phyloP scores from a whole-genome alignment of 2,113 vertebrate genomes.

The Hyperoodon ampullatus region DNA sequence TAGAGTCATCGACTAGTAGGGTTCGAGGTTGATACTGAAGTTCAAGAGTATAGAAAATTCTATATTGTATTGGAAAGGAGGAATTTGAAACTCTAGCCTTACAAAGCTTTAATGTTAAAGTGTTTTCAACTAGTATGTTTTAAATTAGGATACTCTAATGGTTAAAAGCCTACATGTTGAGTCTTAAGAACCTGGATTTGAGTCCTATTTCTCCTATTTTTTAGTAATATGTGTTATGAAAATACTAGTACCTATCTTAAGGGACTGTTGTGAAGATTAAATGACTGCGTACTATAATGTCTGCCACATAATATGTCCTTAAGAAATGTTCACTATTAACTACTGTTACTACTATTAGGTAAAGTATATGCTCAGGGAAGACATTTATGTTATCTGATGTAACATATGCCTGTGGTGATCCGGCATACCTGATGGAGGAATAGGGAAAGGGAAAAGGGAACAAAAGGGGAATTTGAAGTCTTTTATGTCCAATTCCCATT shows the following conservation, averaged over 20 bases:
- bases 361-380: neutral
- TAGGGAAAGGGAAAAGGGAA: neutral
- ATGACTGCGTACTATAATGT: neutral
- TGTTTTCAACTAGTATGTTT: slow-evolving; percentile 9
- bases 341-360: neutral
- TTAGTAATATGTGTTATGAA: neutral
- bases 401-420: neutral
- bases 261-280: neutral
- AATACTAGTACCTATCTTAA: neutral
- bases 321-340: neutral
- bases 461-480: neutral
- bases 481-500: slow-evolving; percentile 18
- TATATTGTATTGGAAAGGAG: neutral
- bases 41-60: neutral
- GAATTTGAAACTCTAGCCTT: neutral
- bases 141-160: neutral
- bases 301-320: neutral
- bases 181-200: neutral
- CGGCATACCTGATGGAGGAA: neutral
- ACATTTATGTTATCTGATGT: neutral
- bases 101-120: slow-evolving; percentile 9
- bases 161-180: neutral
- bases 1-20: neutral
- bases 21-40: neutral
- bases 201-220: neutral